Evolutionary conservation across 2,888 invertebrate species (phyloP).

Genomic region (Dolichopus griseipennis): DNA sequence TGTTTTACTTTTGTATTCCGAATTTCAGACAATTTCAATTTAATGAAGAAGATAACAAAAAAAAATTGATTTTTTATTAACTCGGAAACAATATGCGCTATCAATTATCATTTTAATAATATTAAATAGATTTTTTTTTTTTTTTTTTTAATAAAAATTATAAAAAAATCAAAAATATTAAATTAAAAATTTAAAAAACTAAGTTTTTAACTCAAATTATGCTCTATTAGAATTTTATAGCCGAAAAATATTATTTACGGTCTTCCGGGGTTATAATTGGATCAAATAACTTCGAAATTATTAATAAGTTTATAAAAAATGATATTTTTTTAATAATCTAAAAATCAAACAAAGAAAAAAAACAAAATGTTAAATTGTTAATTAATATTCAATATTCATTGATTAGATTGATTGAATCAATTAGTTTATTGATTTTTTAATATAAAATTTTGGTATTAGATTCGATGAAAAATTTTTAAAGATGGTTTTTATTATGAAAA

Average conservation of each 20-base stretch:
- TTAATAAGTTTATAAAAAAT: not conserved
- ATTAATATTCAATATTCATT: conserved; percentile 4
- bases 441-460: no score
- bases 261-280: conserved; percentile 4
- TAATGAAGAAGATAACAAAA: not conserved
- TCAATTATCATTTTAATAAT: not conserved
- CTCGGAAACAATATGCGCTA: not conserved
- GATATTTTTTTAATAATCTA: no score
- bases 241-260: conserved; percentile 6
- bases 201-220: not conserved
- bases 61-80: not conserved
- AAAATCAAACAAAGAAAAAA: no score
- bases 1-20: no score
- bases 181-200: no score
- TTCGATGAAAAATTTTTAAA: no score
- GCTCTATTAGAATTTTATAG: not conserved
- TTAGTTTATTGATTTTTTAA: not conserved
- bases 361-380: not conserved
- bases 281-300: not conserved
- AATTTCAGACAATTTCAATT: not conserved
- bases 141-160: no score
- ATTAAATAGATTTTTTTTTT: not conserved
- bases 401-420: conserved; percentile 5
- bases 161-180: not conserved
- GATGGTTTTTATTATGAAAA: no score